Evolutionary conservation across 2,797 vertebrate species (phyloP), one percentile per base, ranked within the genome.

Genomic region (Malacoctenus gilli): DNA sequence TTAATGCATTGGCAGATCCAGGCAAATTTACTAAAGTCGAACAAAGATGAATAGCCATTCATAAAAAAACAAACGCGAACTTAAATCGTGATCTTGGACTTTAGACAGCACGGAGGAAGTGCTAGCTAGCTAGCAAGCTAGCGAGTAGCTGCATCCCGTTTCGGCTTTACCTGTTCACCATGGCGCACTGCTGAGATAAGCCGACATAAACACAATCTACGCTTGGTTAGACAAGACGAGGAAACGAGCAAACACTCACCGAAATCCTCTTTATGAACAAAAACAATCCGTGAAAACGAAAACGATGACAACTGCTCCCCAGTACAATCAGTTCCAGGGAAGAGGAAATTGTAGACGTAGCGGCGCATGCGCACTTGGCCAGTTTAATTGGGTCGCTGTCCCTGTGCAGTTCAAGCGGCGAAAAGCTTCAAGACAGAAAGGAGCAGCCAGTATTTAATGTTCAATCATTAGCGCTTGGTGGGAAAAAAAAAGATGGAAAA

Each of bases 191-290:
- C 8, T 12, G 2, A 0, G 10, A 40, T 19, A 23, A 5, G 23
- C 0, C 4, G 9, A 2, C 30, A 25, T n/a, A n/a, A n/a, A n/a
- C 5, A 20, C 2, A 6, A 4, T 1, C 6, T 8, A 2, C 1
- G 5, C 1, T 12, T 1, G 3, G 3, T 16, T 7, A 28, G 4
- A 48, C 3, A 0, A 13, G 2, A 6, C 1, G 3, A 9, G 15
- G 28, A 4, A 20, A 14, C 3, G 13, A 20, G 3, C 1, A 4
- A 0, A 1, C 25, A 64, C 85, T 84, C 67, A 89, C 88, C 82
- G 62, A 81, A 89, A 82, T 80, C 70, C 58, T 80, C 75, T 77
- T 72, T 47, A 61, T 44, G 68, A 42, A 64, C 66, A 82, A 87
- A 83, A 89, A 80, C 78, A 67, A 52, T 65, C 37, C 30, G 72